Conservation (phyloP, 2,888 invertebrate species). For the Polymixis lichenea region DNA sequence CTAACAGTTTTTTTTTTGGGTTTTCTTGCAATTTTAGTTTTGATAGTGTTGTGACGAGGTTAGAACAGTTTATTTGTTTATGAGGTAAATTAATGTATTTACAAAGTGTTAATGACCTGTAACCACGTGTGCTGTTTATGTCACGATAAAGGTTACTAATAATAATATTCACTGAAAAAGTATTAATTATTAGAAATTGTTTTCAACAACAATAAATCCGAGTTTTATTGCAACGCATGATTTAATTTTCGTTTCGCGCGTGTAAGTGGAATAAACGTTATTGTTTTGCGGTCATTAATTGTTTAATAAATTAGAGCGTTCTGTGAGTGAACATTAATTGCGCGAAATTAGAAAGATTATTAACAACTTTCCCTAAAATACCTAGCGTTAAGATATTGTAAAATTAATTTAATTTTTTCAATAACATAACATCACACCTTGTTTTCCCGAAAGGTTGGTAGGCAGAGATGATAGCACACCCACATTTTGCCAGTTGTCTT, state of each 20-base stretch:
- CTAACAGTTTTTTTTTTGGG: not conserved
- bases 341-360: not conserved
- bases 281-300: slow-evolving; percentile 4
- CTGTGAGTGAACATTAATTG: not conserved
- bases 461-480: too few species aligned
- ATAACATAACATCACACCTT: too few species aligned
- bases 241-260: slow-evolving; percentile 9
- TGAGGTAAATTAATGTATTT: not conserved
- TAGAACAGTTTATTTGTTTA: not conserved
- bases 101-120: not conserved
- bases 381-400: not conserved
- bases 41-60: not conserved
- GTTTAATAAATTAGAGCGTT: not conserved
- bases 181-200: too few species aligned
- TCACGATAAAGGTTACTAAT: slow-evolving; percentile 10
- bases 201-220: not conserved
- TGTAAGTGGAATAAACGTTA: slow-evolving; percentile 1
- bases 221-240: slow-evolving; percentile 1
- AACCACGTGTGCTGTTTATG: not conserved
- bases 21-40: too few species aligned
- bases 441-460: too few species aligned
- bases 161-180: not conserved
- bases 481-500: too few species aligned
- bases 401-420: not conserved
- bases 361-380: not conserved